phyloP scores from a whole-genome alignment of 2,113 vertebrate genomes.

The Euleptes europaea region DNA sequence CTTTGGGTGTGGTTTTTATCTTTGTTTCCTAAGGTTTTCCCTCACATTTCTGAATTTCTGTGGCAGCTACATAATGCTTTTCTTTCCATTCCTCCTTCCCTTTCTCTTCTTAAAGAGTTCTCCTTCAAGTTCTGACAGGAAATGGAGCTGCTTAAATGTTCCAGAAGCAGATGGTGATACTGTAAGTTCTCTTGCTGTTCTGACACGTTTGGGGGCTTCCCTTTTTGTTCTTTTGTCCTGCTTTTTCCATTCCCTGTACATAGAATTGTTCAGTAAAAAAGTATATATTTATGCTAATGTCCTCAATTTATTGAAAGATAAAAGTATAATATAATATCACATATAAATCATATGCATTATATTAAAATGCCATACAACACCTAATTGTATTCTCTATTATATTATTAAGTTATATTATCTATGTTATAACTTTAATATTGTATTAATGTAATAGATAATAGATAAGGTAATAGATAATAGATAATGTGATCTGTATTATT shows the following conservation, averaged over 20 bases:
- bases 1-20: background rate
- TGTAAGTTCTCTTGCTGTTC: conserved; percentile 83
- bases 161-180: conserved; percentile 96
- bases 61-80: conserved; percentile 58
- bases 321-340: background rate
- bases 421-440: too few relatives aligned
- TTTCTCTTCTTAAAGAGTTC: conserved; percentile 80
- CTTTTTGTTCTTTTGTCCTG: background rate
- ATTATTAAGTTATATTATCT: too few relatives aligned
- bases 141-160: conserved; percentile 92
- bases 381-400: too few relatives aligned
- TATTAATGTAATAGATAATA: too few relatives aligned
- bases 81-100: conserved; percentile 37
- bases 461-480: too few relatives aligned
- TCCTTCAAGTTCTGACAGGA: conserved; percentile 85
- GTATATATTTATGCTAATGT: background rate
- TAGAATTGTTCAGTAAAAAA: background rate
- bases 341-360: too few relatives aligned
- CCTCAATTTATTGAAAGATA: background rate
- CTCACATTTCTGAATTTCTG: conserved; percentile 47
- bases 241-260: background rate
- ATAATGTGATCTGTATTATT: too few relatives aligned
- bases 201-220: conserved; percentile 20
- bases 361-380: too few relatives aligned
- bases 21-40: background rate